Evolutionary conservation across 2,113 vertebrate species (phyloP).

Genomic region (Pyxicephalus adspersus): DNA sequence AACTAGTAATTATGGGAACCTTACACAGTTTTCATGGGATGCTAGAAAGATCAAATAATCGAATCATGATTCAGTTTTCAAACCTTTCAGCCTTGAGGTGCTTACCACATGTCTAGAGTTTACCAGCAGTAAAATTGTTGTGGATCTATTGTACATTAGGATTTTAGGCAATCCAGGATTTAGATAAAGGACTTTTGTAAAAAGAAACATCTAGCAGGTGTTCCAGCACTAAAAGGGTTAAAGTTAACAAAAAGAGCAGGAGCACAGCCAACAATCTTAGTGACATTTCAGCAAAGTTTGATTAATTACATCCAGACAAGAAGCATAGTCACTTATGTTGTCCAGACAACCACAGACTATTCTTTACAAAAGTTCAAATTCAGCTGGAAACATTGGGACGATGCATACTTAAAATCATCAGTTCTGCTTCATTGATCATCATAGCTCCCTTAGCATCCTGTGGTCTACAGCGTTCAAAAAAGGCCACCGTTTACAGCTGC

Average conservation of each 20-base stretch:
- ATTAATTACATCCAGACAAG: slow-evolving; percentile 14
- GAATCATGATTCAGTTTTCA: too few relatives aligned
- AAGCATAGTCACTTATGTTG: slow-evolving; percentile 10
- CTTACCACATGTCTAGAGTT: too few relatives aligned
- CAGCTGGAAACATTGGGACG: slow-evolving; percentile 29
- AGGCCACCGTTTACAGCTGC: not conserved
- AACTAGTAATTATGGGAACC: too few relatives aligned
- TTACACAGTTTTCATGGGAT: too few relatives aligned
- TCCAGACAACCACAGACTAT: slow-evolving; percentile 24
- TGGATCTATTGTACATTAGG: too few relatives aligned
- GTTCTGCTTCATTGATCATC: slow-evolving; percentile 41
- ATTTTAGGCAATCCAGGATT: too few relatives aligned
- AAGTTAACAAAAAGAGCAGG: not conserved
- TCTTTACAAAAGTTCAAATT: slow-evolving; percentile 28
- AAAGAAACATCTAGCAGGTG: not conserved
- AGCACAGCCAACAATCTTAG: not conserved
- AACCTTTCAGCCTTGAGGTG: too few relatives aligned
- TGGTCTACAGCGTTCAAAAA: slow-evolving; percentile 17
- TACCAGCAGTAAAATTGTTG: too few relatives aligned
- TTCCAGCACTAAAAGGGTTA: slow-evolving; percentile 4
- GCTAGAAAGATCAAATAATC: too few relatives aligned
- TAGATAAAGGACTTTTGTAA: too few relatives aligned
- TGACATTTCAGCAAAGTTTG: slow-evolving; percentile 34
- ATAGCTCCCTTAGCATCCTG: slow-evolving; percentile 36
- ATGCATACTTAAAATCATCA: slow-evolving; percentile 33